Percentiles rank a stretch among this genome's conserved stretches.
phyloP scores from a whole-genome alignment of 2,113 vertebrate genomes.

The Calonectris borealis region DNA sequence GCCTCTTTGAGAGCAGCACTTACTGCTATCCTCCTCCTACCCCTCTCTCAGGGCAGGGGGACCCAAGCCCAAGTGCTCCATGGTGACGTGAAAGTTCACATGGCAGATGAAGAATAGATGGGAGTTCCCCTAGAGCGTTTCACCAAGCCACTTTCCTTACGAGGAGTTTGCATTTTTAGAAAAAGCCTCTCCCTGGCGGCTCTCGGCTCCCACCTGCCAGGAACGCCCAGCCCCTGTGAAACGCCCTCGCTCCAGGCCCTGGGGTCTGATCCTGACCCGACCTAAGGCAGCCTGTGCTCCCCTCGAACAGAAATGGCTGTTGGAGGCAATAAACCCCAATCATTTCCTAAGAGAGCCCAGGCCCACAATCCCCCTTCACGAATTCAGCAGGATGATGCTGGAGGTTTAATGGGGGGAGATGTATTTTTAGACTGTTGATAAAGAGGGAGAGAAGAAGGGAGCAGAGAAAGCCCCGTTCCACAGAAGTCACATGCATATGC shows the following conservation, averaged over 20 bases:
- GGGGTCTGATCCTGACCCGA: neutral
- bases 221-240: neutral
- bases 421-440: slow-evolving; percentile 51
- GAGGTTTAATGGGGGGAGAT: neutral
- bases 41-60: neutral
- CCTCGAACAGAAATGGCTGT: neutral
- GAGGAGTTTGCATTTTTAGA: neutral
- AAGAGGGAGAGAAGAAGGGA: slow-evolving; percentile 23
- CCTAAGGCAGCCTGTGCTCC: neutral
- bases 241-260: neutral
- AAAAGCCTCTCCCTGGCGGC: neutral
- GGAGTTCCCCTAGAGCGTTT: neutral
- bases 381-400: neutral
- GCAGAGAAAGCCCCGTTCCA: slow-evolving; percentile 44
- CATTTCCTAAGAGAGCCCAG: neutral
- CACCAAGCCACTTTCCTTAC: neutral
- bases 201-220: neutral
- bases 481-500: slow-evolving; percentile 75
- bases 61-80: neutral
- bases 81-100: neutral
- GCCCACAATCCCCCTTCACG: neutral
- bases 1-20: neutral
- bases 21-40: rapidly evolving
- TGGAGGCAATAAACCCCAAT: neutral
- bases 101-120: neutral